Evolutionary conservation across 2,113 vertebrate genomes (phyloP), one percentile per base, ranked within the genome.

Genomic region (Odontophorus gujanensis): DNA sequence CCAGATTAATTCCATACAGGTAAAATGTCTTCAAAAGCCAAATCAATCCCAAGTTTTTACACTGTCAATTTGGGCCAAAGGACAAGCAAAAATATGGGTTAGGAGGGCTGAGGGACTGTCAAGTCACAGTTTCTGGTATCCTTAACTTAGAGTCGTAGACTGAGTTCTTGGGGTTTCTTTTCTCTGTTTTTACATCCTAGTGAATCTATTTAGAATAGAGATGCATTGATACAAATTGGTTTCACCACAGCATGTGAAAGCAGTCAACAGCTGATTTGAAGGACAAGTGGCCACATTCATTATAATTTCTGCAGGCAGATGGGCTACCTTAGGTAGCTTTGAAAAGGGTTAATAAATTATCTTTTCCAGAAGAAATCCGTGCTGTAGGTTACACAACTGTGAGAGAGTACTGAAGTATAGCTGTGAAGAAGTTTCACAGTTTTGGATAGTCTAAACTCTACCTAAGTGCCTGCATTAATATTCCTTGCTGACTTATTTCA

Each of bases 71-170:
- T 32, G n/a, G 5, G 22, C n/a, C n/a, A 69, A 81, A 71, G 26
- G 47, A 40, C 26, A 8, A 79, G 62, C 4, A 69, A 87, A 73
- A 87, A 0, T 22, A 16, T 12, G 8, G 3, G 5, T 72, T 79
- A 66, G 26, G 20, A 66, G 12, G 11, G 9, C 0, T 0, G 1
- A 81, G 22, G 38, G 25, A 36, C 15, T 32, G 5, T 25, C 71
- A 50, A 15, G 7, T 51, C 43, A 63, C 28, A 11, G 30, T 69
- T 94, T 79, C 28, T 76, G 48, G 28, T 14, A 66, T 53, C 34
- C 50, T 61, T 45, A 81, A 19, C 11, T 69, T 68, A 12, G 26
- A 53, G 74, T 4, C 30, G 82, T 38, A 59, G 25, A 9, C 32
- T 61, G n/a, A 2, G 4, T 12, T 85, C 63, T 88, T 28, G 80